A percentile compares a stretch with the other conserved stretches of the same genome.
These are phyloP conservation scores for Otus sunia DNA, from an alignment of 2,113 vertebrate genomes.

Conservation along the genomic window DNA sequence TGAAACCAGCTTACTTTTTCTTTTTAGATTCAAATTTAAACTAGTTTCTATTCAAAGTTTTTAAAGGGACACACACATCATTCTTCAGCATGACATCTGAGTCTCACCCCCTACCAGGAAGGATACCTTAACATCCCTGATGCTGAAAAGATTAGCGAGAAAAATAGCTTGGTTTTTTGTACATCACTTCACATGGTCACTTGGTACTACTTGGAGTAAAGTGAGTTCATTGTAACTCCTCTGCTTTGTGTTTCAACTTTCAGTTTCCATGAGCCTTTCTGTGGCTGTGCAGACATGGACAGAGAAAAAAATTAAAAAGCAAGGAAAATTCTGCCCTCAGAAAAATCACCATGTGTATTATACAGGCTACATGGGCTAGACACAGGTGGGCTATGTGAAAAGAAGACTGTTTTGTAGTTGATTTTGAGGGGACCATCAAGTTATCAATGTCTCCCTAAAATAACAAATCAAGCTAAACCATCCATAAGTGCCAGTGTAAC, in stretches of 20 bases:
- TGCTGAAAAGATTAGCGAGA: background rate
- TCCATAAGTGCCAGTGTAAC: background rate
- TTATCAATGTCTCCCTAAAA: background rate
- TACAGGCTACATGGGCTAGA: background rate
- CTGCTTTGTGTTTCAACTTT: background rate
- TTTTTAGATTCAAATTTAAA: slow-evolving; percentile 45
- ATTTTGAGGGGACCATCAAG: background rate
- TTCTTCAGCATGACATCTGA: background rate
- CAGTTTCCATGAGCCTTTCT: background rate
- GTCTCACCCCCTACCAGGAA: background rate
- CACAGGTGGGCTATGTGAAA: background rate
- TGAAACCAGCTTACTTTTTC: slow-evolving; percentile 1
- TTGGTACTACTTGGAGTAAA: background rate
- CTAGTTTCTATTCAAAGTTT: background rate
- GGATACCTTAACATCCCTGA: slow-evolving; percentile 8
- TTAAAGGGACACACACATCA: slow-evolving; percentile 10
- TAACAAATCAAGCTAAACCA: background rate
- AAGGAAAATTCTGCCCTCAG: background rate
- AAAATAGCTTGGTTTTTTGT: background rate
- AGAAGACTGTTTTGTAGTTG: background rate
- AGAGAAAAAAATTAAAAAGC: background rate
- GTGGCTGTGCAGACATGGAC: background rate
- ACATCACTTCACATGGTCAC: background rate
- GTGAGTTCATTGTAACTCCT: background rate
- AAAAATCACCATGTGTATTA: background rate